Evolutionary conservation across 1,140 invertebrate species (phyloP).

Genomic region (Neodiprion lecontei): DNA sequence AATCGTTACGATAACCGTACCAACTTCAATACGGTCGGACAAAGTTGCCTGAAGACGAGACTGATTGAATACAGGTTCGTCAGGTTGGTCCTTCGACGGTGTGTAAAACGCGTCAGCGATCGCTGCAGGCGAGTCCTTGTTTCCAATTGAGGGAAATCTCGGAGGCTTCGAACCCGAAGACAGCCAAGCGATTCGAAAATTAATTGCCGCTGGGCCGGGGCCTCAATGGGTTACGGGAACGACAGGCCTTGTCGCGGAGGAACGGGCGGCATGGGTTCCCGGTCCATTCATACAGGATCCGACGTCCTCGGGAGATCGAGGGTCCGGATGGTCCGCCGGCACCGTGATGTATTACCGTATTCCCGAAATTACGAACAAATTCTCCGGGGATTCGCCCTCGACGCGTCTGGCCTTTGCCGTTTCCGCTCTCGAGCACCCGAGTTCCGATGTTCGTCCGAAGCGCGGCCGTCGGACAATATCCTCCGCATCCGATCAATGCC

Average conservation of each 20-base stretch:
- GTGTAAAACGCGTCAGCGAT: too few relatives aligned
- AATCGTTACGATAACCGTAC: too few relatives aligned
- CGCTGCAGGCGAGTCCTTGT: background rate
- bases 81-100: too few relatives aligned
- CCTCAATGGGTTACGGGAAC: background rate
- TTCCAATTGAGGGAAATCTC: background rate
- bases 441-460: too few relatives aligned
- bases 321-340: background rate
- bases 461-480: too few relatives aligned
- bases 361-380: background rate
- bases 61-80: too few relatives aligned
- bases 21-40: too few relatives aligned
- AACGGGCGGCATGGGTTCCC: background rate
- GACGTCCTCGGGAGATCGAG: background rate
- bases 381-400: background rate
- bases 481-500: too few relatives aligned
- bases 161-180: background rate
- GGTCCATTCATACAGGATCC: background rate
- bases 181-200: background rate
- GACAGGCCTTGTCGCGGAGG: background rate
- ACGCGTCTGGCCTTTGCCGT: background rate
- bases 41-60: too few relatives aligned
- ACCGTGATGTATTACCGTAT: constrained; percentile 2
- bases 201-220: background rate
- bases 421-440: background rate